These are phyloP conservation scores for Drosophila oshimai DNA, from an alignment of 1,140 invertebrate genomes.

Conservation along the genomic window DNA sequence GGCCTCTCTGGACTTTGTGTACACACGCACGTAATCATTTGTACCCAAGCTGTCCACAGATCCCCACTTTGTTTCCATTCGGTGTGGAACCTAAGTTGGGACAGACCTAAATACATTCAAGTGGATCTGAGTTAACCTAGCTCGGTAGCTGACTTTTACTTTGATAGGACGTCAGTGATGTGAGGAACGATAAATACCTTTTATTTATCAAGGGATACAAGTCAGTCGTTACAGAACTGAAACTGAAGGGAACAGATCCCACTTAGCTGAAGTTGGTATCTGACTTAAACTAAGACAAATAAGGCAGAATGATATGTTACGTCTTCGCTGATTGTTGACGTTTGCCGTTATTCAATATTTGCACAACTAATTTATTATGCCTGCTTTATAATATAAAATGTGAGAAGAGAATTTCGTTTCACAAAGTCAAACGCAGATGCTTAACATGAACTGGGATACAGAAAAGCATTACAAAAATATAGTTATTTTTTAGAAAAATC, in stretches of 20 bases:
- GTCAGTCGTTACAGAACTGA: not conserved
- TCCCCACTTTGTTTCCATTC: not conserved
- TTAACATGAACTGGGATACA: not conserved
- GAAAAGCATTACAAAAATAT: not conserved
- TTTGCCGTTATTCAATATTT: constrained; percentile 26
- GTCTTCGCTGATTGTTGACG: constrained; percentile 3
- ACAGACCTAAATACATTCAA: not conserved
- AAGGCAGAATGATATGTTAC: constrained; percentile 2
- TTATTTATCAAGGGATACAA: no score
- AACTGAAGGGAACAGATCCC: not conserved
- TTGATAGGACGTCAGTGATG: no score
- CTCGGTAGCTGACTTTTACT: no score
- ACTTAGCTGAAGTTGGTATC: not conserved
- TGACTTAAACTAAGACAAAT: not conserved
- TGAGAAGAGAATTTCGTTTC: constrained; percentile 9
- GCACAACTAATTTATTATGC: constrained; percentile 4
- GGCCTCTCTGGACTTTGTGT: constrained; percentile 55
- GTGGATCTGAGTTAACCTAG: no score
- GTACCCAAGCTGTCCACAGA: constrained; percentile 23
- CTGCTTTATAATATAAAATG: not conserved
- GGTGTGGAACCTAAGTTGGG: constrained; percentile 4
- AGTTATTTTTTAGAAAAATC: not conserved
- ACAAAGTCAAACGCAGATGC: not conserved
- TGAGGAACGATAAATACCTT: no score
- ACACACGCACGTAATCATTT: constrained; percentile 56